phyloP scores from a whole-genome alignment of 2,797 vertebrate species.

The Pangasius djambal region DNA sequence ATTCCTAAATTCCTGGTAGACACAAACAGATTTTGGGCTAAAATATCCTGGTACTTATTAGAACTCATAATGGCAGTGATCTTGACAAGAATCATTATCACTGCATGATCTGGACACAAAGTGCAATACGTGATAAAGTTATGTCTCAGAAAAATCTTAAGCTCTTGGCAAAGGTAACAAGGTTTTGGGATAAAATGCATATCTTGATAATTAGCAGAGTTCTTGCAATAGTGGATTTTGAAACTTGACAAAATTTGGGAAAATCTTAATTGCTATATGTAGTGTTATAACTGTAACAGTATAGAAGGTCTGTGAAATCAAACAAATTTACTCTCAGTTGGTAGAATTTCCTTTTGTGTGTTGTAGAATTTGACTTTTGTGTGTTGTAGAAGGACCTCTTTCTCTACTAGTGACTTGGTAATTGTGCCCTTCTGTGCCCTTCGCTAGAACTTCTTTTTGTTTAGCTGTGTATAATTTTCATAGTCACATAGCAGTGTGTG shows the following conservation, averaged over 20 bases:
- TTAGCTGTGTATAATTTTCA: conserved; percentile 27
- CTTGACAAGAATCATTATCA: neutral
- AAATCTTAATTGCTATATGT: neutral
- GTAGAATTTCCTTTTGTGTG: neutral
- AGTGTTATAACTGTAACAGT: neutral
- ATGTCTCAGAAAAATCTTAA: neutral
- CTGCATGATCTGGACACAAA: neutral
- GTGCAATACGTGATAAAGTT: neutral
- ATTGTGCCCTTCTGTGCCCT: conserved; percentile 41
- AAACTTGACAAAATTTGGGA: neutral
- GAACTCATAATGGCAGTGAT: neutral
- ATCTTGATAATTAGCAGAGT: neutral
- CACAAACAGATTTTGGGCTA: neutral
- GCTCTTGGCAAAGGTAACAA: neutral
- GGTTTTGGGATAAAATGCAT: neutral
- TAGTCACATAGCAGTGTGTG: conserved; percentile 23
- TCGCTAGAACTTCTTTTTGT: conserved; percentile 21
- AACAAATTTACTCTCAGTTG: neutral
- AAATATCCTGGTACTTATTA: neutral
- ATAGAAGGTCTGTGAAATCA: neutral
- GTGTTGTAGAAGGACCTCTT: conserved; percentile 10
- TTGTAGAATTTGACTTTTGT: neutral
- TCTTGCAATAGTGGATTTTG: neutral
- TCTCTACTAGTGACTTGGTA: conserved; percentile 48
- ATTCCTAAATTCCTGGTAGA: neutral